Conservation (phyloP, 1,140 invertebrate genomes). For the Tetragonula clypearis region DNA sequence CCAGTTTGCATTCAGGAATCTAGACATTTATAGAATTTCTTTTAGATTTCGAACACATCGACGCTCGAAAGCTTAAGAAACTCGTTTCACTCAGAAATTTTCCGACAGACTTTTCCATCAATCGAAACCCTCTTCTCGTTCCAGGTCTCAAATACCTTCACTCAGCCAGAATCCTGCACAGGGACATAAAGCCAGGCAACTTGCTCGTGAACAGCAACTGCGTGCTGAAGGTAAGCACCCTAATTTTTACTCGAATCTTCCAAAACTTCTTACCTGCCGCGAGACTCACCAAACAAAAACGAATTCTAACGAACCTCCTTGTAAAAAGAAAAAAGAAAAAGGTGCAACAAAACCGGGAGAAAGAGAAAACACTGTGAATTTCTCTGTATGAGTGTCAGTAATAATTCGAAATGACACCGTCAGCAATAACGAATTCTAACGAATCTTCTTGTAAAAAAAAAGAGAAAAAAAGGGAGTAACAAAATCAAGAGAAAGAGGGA, state of each 20-base stretch:
- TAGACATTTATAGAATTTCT: too few relatives aligned
- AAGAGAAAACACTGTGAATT: too few relatives aligned
- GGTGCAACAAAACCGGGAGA: too few relatives aligned
- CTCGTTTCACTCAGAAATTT: background rate
- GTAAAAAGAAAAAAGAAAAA: too few relatives aligned
- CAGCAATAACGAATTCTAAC: too few relatives aligned
- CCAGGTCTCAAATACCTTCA: constrained; percentile 98
- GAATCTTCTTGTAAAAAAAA: too few relatives aligned
- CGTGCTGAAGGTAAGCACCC: constrained; percentile 91
- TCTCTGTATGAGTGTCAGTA: too few relatives aligned
- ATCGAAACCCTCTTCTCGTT: constrained; percentile 68
- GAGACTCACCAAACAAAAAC: background rate
- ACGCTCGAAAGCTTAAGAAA: background rate
- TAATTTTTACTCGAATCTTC: background rate
- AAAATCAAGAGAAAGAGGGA: background rate
- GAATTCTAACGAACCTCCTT: too few relatives aligned
- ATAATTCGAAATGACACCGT: too few relatives aligned
- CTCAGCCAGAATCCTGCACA: constrained; percentile 97
- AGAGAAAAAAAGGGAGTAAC: too few relatives aligned
- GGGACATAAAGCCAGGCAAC: constrained; percentile 99
- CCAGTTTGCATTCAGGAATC: too few relatives aligned
- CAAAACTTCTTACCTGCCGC: background rate
- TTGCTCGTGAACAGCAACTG: constrained; percentile 99
- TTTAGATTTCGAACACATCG: too few relatives aligned
- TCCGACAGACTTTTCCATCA: background rate